These are phyloP conservation scores for Heterodera carotae DNA, from an alignment of 1,140 invertebrate genomes.

Conservation along the genomic window DNA sequence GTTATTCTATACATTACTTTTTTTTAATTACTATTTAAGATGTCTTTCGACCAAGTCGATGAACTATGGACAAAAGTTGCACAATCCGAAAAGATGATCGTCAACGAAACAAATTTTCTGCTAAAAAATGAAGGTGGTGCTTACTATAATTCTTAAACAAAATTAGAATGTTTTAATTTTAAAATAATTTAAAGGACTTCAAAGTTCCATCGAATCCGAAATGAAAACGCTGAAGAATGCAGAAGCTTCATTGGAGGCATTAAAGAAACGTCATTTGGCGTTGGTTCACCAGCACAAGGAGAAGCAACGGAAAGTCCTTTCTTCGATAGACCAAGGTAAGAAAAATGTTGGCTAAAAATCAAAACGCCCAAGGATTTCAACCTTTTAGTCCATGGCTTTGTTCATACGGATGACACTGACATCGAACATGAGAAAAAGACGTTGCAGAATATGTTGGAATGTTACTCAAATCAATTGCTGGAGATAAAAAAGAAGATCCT, in stretches of 20 bases:
- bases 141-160: too few relatives aligned
- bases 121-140: neutral
- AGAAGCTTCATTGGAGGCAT: neutral
- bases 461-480: neutral
- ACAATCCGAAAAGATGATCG: neutral
- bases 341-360: neutral
- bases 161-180: neutral
- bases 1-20: neutral
- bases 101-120: neutral
- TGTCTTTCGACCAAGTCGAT: neutral
- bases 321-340: neutral
- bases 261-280: neutral
- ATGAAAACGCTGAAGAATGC: neutral
- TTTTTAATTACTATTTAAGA: neutral
- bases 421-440: constrained; percentile 4
- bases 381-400: neutral
- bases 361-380: too few relatives aligned
- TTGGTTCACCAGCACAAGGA: neutral
- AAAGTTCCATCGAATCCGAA: neutral
- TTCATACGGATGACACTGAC: neutral
- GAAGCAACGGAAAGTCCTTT: neutral
- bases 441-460: neutral
- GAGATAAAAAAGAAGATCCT: neutral
- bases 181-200: neutral
- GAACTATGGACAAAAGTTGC: neutral